Conservation (phyloP, 2,797 vertebrate genomes). For the Toxotes lorentzi region DNA sequence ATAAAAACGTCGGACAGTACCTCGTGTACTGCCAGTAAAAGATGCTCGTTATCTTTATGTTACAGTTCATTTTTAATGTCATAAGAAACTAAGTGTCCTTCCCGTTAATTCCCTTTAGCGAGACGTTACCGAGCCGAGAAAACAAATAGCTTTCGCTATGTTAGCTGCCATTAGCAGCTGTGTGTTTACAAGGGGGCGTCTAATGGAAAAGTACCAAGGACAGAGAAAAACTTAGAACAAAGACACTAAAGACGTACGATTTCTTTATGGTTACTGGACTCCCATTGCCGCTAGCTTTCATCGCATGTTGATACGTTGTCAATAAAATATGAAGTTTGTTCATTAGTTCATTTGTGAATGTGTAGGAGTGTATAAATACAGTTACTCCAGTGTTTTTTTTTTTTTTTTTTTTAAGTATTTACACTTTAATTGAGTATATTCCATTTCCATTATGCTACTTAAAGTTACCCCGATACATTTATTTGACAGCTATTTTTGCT, state of each 20-base stretch:
- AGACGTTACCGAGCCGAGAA: background rate
- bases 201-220: conserved; percentile 71
- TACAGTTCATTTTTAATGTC: background rate
- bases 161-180: conserved; percentile 21
- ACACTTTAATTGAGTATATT: background rate
- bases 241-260: background rate
- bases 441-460: background rate
- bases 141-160: background rate
- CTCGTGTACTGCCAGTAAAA: accelerated
- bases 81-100: background rate
- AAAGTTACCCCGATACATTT: background rate
- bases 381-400: background rate
- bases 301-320: no score
- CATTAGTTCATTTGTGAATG: no score
- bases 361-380: background rate
- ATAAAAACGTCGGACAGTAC: background rate
- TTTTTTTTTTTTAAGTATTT: background rate
- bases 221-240: conserved; percentile 30
- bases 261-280: background rate
- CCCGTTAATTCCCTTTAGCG: background rate
- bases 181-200: conserved; percentile 45
- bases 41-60: background rate
- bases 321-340: background rate
- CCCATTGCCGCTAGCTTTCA: accelerated
- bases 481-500: background rate